Conservation (phyloP, 2,113 vertebrate genomes). For the Erythrocercus mccallii region DNA sequence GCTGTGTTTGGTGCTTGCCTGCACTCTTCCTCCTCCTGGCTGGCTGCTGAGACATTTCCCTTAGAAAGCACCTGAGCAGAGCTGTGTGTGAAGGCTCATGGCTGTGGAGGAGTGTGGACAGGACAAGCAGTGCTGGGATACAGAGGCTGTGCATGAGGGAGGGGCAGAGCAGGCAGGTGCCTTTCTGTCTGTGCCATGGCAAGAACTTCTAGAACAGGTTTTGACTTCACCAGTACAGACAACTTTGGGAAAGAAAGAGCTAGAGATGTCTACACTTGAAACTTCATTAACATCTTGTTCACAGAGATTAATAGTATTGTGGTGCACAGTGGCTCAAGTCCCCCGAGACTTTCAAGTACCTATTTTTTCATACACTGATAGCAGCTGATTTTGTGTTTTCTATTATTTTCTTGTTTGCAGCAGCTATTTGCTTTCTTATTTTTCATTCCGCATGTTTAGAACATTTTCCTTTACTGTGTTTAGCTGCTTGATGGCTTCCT, state of each 20-base stretch:
- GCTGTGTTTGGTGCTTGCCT: background rate
- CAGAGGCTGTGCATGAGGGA: accelerated
- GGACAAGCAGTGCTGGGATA: background rate
- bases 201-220: background rate
- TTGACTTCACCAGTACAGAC: background rate
- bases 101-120: background rate
- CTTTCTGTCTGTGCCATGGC: background rate
- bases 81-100: background rate
- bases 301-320: background rate
- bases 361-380: background rate
- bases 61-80: background rate
- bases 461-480: background rate
- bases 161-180: background rate
- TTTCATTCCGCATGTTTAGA: background rate
- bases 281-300: background rate
- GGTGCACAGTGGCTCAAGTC: background rate
- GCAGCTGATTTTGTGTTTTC: background rate
- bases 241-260: background rate
- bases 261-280: background rate
- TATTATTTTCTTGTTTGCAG: background rate
- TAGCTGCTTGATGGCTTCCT: background rate
- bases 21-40: background rate
- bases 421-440: background rate
- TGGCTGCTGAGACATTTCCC: background rate
- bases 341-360: background rate